These are phyloP conservation scores for Harpalus rufipes DNA, from an alignment of 2,888 invertebrate species.

Conservation along the genomic window DNA sequence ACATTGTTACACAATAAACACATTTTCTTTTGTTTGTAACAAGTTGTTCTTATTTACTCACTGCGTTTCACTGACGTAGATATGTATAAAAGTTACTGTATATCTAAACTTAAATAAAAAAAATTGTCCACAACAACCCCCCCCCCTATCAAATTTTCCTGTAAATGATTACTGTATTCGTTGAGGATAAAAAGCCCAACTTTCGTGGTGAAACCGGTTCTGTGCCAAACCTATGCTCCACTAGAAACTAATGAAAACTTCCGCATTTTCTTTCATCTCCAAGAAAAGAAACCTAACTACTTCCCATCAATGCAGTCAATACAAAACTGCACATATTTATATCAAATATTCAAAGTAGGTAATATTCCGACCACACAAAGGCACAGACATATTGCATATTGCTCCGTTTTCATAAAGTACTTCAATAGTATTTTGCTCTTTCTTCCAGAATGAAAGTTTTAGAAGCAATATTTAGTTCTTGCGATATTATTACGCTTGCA, in stretches of 20 bases:
- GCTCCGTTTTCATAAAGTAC: conserved; percentile 2
- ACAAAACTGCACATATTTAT: conserved; percentile 21
- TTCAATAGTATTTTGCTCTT: background rate
- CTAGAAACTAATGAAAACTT: conserved; percentile 7
- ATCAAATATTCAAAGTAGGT: background rate
- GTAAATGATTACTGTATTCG: too few species aligned
- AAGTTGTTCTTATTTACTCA: too few species aligned
- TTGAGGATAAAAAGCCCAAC: too few species aligned
- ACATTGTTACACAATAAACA: too few species aligned
- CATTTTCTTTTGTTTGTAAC: too few species aligned
- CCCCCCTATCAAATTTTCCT: too few species aligned
- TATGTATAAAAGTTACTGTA: too few species aligned
- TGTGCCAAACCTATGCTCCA: background rate
- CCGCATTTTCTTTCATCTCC: conserved; percentile 14
- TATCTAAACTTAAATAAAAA: too few species aligned
- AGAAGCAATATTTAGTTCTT: background rate
- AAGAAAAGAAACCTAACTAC: background rate
- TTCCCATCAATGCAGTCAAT: background rate
- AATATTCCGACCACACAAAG: background rate
- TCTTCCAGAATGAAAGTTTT: background rate
- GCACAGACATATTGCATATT: background rate
- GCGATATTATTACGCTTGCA: background rate
- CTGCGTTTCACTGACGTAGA: too few species aligned
- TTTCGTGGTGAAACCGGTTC: background rate
- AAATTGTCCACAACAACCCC: too few species aligned